Base-by-base conservation (phyloP, 1,140 invertebrate genomes). In the Sinella curviseta region DNA sequence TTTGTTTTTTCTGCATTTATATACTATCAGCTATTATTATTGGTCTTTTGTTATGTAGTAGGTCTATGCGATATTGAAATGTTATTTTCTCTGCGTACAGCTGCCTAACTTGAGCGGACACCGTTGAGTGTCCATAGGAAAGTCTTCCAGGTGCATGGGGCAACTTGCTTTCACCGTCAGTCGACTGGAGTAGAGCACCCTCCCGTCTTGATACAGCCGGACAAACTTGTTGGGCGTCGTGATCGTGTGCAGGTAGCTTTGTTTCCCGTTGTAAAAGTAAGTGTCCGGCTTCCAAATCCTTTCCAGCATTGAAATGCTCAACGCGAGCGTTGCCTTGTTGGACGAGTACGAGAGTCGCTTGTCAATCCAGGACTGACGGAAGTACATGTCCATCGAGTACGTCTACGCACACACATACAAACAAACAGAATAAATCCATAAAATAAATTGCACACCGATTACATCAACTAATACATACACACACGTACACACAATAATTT, bases 331-430 rank as follows among this genome's bases (percentile, higher is more conserved):
- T 76, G 90, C 88, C 85, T 90, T 90, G 80, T 88, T 87, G 34
- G 90, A 90, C 73, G 89, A 88, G 85, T 93, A 94, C 16, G 92
- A 91, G 79, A 94, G 87, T 55, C 93, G 88, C 80, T 89, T 88
- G 86, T 94, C 93, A 24, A 92, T 90, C 93, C 93, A 94, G 33
- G 92, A 92, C 86, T 94, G 93, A 0, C 91, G 88, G 86, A 96
- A 95, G 87, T 96, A 96, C 86, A 94, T 94, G 86, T 96, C 94
- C 92, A 96, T 95, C 24, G 93, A 94, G 86, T 95, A 96, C 1
- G 93, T 93, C 94, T 95, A 86, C 65, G 81, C n/a, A 79, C 82
- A 75, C 77, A 80, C 78, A 81, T 8, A 73, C 26, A 78, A 77
- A 34, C 16, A 70, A 73, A 24, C 26, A 80, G 8, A 48, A 48